phyloP scores from a whole-genome alignment of 2,113 vertebrate genomes.

The Sphyrna mokarran region DNA sequence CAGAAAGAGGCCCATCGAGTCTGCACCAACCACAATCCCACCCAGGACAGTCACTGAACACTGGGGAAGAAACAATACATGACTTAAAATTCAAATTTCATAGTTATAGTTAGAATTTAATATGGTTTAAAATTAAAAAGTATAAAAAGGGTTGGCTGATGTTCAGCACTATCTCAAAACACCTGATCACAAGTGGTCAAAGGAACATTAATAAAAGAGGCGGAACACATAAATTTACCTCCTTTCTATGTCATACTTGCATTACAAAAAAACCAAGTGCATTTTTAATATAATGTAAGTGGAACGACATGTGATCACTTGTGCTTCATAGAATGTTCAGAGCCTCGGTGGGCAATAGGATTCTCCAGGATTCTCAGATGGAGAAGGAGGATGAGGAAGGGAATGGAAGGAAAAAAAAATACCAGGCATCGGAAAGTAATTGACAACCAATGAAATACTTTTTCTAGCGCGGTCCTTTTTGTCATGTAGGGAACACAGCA shows the following conservation, averaged over 20 bases:
- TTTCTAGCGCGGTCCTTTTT: too few species aligned
- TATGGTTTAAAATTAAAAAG: not conserved
- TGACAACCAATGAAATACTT: too few species aligned
- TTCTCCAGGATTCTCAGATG: not conserved
- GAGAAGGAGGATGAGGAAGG: not conserved
- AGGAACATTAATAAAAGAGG: not conserved
- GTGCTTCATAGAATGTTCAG: not conserved
- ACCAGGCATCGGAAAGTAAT: too few species aligned
- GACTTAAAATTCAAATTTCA: not conserved
- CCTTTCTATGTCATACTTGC: not conserved
- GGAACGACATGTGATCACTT: not conserved
- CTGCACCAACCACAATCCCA: too few species aligned
- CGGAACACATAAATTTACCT: not conserved
- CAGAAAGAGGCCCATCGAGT: too few species aligned
- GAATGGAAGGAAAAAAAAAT: not conserved
- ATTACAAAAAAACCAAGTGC: not conserved
- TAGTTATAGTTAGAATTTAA: not conserved
- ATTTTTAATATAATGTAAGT: not conserved
- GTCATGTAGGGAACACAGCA: too few species aligned
- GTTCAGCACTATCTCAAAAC: not conserved
- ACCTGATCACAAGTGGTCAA: not conserved
- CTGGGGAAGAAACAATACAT: not conserved
- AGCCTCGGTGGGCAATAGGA: not conserved
- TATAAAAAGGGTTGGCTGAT: not conserved
- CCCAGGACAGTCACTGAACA: not conserved